Evolutionary conservation across 2,888 invertebrate genomes (phyloP).

Genomic region (Julus scandinavius): DNA sequence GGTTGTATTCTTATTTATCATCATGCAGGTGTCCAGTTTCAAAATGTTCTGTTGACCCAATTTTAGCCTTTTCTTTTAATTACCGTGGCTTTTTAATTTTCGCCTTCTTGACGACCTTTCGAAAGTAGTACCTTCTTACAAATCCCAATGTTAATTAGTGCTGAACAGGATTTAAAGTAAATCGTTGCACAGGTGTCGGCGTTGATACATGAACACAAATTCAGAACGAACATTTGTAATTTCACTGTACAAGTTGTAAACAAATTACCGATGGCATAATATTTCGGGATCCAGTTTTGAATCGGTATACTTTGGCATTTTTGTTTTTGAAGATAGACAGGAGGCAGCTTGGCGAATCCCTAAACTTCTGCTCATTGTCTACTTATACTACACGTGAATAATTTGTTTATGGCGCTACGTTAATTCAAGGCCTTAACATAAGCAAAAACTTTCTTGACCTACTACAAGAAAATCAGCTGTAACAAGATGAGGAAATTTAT

Average conservation of each 20-base stretch:
- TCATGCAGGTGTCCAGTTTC: neutral
- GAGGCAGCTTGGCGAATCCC: neutral
- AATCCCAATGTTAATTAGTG: neutral
- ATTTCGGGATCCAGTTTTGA: neutral
- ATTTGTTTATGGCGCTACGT: neutral
- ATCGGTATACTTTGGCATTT: neutral
- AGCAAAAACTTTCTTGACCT: neutral
- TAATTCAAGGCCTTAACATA: neutral
- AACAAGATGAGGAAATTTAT: too few species aligned
- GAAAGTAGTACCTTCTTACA: neutral
- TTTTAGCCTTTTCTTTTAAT: neutral
- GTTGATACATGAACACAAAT: neutral
- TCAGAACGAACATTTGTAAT: neutral
- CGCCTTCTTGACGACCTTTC: neutral
- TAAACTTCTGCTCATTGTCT: neutral
- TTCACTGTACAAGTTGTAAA: neutral
- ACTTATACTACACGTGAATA: neutral
- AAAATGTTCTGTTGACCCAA: neutral
- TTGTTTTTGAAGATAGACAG: neutral
- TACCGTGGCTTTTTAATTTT: neutral
- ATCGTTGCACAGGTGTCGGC: neutral
- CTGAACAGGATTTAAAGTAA: neutral
- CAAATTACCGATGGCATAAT: neutral
- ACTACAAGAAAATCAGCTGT: neutral
- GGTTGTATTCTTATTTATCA: neutral